Percentiles rank a stretch among this genome's conserved stretches.
These are phyloP conservation scores for Monopterus albus DNA, from an alignment of 2,113 vertebrate genomes.

Conservation along the genomic window DNA sequence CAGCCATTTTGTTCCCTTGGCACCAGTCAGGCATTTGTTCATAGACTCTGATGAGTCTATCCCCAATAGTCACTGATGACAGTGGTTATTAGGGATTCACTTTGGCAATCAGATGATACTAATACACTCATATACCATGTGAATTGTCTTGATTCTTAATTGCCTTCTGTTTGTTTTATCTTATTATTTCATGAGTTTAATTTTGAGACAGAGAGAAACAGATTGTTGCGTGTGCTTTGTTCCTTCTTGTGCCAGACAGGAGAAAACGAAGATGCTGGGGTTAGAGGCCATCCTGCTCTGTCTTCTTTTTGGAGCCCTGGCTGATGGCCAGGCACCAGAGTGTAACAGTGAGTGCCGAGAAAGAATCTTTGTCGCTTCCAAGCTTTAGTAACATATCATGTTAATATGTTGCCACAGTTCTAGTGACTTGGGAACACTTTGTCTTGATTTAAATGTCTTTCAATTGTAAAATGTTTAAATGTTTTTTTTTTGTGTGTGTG, in stretches of 20 bases:
- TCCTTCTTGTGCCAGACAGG: constrained; percentile 48
- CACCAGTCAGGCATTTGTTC: not conserved
- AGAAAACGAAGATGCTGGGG: constrained; percentile 72
- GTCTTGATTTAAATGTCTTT: not conserved
- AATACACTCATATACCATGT: too few relatives aligned
- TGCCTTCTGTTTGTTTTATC: not conserved
- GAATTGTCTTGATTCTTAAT: not conserved
- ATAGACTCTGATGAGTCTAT: not conserved
- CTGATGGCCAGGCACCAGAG: constrained; percentile 26
- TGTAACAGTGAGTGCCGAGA: constrained; percentile 73
- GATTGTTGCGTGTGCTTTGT: not conserved
- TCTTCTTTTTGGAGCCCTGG: constrained; percentile 68
- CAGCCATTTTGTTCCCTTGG: constrained; percentile 48
- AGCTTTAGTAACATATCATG: not conserved
- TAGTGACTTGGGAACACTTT: too few relatives aligned
- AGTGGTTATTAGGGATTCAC: not conserved
- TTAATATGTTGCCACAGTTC: too few relatives aligned
- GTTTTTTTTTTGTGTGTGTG: not conserved
- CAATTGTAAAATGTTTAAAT: not conserved
- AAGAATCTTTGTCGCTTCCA: not conserved
- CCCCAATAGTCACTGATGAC: too few relatives aligned
- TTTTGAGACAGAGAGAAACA: not conserved
- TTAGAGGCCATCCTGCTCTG: constrained; percentile 59
- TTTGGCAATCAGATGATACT: not conserved
- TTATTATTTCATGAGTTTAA: too few relatives aligned